Evolutionary conservation across 2,888 invertebrate genomes (phyloP), one percentile per base, ranked within the genome.

Genomic region (Diachrysia chrysitis): DNA sequence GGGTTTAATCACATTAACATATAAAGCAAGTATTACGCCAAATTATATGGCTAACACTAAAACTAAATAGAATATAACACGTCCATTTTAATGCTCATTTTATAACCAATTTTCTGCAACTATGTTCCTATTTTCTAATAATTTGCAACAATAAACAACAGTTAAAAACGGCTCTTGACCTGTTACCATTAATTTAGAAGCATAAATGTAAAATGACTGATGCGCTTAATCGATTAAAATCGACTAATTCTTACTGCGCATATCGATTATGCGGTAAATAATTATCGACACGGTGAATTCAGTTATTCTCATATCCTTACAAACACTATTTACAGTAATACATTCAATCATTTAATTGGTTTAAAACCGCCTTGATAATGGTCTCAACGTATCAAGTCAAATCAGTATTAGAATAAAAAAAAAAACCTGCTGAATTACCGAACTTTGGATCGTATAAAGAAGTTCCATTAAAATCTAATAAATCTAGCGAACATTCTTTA

Each of bases 241-340:
- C 48, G 35, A 29, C 16, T 53, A n/a, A 59, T 46, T 46, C 14
- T 16, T 57, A 29, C 56, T 67, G 64, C 59, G 54, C 62, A 25
- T 56, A 60, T 68, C 62, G 62, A 65, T 66, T 23, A 58, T 65
- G 60, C 61, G 55, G 53, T 56, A 66, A 58, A 70, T 42, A 62
- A 66, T 58, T 74, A 76, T 83, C 77, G 85, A 87, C 83, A 68
- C 60, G 82, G 83, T 87, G 87, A 85, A 85, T 85, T 91, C 91
- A 91, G 91, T 91, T 90, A 86, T 89, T 89, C 85, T 85, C 84
- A 79, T 86, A 82, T 83, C 85, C 58, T 58, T 55, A 82, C 63
- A 82, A 87, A 87, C 87, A 86, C 82, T 93, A 93, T 92, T 86
- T 92, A 93, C 90, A 91, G 83, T 82, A 91, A 91, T 87, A 88